Evolutionary conservation across 2,113 vertebrate species (phyloP).

Genomic region (Oncorhynchus nerka): DNA sequence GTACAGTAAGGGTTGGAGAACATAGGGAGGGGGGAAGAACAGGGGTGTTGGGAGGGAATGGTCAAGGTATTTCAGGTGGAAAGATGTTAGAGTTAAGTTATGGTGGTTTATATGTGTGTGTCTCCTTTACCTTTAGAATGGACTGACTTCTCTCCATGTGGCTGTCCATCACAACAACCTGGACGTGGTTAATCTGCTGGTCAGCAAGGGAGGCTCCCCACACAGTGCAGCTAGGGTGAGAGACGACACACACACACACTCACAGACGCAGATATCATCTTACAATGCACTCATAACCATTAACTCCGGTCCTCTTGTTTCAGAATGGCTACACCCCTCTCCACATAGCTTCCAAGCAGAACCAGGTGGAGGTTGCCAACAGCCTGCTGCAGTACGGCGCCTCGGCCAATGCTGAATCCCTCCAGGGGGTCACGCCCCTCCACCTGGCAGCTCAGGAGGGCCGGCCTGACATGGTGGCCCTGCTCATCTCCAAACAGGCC

Average conservation of each 20-base stretch:
- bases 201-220: constrained; percentile 88
- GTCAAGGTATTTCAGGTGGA: neutral
- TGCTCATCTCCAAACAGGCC: constrained; percentile 92
- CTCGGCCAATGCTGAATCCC: constrained; percentile 87
- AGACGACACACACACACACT: neutral
- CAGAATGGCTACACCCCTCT: constrained; percentile 96
- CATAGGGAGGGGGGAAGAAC: neutral
- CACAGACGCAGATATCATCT: neutral
- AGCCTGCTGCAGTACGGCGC: constrained; percentile 90
- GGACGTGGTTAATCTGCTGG: constrained; percentile 90
- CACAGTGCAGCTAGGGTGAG: constrained; percentile 90
- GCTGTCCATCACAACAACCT: constrained; percentile 96
- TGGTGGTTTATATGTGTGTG: neutral
- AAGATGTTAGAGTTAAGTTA: too few relatives aligned
- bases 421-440: constrained; percentile 92
- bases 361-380: constrained; percentile 91
- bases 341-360: constrained; percentile 95
- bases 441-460: constrained; percentile 95
- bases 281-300: neutral
- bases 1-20: constrained; percentile 56
- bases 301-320: constrained; percentile 5
- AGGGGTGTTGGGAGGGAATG: neutral
- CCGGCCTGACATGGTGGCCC: constrained; percentile 85
- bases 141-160: constrained; percentile 94
- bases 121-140: constrained; percentile 81